These are phyloP conservation scores for Anisognathus igniventris DNA, from an alignment of 2,797 vertebrate species.

Conservation along the genomic window DNA sequence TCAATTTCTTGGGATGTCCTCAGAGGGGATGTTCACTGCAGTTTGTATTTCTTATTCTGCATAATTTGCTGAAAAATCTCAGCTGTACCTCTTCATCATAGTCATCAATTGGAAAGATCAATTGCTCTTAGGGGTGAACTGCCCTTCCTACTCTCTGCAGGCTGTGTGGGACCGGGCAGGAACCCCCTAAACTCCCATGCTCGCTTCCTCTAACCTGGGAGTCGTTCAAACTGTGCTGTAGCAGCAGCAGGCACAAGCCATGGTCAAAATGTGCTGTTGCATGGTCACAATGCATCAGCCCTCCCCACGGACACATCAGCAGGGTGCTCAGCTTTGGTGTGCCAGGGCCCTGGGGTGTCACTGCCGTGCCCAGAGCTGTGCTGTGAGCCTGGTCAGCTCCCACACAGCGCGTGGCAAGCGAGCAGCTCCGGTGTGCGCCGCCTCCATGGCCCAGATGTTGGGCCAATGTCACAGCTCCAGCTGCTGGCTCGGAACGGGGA, in stretches of 20 bases:
- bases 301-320: accelerated
- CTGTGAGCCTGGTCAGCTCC: background rate
- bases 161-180: background rate
- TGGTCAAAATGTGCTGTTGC: accelerated
- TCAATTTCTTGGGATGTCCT: background rate
- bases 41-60: background rate
- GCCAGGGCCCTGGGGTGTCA: accelerated
- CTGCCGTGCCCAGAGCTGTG: accelerated
- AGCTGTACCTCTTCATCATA: background rate
- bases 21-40: background rate
- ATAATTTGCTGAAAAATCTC: background rate
- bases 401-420: accelerated
- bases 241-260: background rate
- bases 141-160: background rate
- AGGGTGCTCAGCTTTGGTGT: accelerated
- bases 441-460: background rate
- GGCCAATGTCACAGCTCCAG: background rate
- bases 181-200: accelerated
- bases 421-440: accelerated
- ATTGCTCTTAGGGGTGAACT: background rate
- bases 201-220: accelerated
- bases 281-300: accelerated
- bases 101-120: background rate
- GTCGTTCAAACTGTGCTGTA: background rate
- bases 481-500: background rate